A percentile compares a stretch with the other conserved stretches of the same genome.
phyloP scores from a whole-genome alignment of 1,140 invertebrate genomes.

The Copidosoma floridanum region DNA sequence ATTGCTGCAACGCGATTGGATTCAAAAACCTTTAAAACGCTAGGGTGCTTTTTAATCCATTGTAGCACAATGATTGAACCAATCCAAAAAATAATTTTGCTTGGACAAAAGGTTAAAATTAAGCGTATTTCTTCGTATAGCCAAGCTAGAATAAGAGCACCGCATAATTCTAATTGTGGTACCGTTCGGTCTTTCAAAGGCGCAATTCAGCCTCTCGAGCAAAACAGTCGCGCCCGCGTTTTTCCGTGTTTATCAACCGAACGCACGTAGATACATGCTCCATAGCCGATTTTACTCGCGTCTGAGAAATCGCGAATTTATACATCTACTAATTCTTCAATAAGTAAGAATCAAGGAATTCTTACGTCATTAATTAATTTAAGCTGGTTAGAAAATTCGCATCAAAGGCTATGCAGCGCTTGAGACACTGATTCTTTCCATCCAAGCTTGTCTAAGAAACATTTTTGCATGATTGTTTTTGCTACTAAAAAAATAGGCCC shows the following conservation, averaged over 20 bases:
- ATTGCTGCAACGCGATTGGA: background rate
- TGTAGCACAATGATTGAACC: no score
- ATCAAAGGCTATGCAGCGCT: background rate
- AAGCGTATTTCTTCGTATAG: background rate
- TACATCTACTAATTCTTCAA: background rate
- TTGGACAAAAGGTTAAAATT: background rate
- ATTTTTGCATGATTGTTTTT: no score
- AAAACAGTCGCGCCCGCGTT: no score
- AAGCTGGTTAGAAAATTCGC: background rate
- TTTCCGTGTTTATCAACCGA: no score
- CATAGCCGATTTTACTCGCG: background rate
- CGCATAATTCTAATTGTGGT: no score
- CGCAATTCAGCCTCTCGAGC: background rate
- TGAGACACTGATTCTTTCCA: no score
- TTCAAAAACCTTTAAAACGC: background rate
- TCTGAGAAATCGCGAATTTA: background rate
- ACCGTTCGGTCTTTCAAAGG: background rate
- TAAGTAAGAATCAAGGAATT: background rate
- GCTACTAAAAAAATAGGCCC: no score
- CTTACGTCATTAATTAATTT: background rate
- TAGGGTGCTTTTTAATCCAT: no score
- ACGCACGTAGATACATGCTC: background rate
- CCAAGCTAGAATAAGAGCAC: background rate
- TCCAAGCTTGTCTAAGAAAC: no score
- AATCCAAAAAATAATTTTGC: no score